These are phyloP conservation scores for Eumerus sabulonum DNA, from an alignment of 2,888 invertebrate genomes.

Conservation along the genomic window DNA sequence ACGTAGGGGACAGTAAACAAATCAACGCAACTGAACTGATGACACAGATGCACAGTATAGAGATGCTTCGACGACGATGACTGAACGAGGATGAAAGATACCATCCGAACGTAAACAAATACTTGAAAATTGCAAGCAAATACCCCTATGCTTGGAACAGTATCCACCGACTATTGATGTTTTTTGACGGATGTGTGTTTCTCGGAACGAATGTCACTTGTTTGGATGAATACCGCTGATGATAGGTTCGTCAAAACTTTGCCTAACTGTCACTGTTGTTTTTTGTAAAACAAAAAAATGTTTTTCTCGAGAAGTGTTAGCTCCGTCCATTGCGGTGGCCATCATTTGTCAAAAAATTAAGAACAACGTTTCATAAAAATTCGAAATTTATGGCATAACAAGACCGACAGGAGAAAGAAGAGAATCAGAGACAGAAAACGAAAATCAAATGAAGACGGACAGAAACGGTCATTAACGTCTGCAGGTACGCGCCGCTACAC, in stretches of 20 bases:
- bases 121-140: constrained; percentile 43
- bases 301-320: too few species aligned
- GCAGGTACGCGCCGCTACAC: constrained; percentile 5
- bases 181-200: too few species aligned
- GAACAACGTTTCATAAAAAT: constrained; percentile 42
- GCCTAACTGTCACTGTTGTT: constrained; percentile 20
- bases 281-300: constrained; percentile 34
- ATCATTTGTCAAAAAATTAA: constrained; percentile 61
- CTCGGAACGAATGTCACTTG: constrained; percentile 30
- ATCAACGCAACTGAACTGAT: constrained; percentile 25
- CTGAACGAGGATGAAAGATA: constrained; percentile 19
- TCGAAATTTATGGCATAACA: constrained; percentile 44
- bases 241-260: constrained; percentile 35
- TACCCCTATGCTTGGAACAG: constrained; percentile 27
- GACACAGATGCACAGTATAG: constrained; percentile 38
- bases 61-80: constrained; percentile 17
- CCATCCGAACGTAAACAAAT: constrained; percentile 61
- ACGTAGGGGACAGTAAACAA: constrained; percentile 63
- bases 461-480: constrained; percentile 35
- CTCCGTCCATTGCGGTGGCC: constrained; percentile 26
- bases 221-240: background rate
- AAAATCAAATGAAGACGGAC: too few species aligned
- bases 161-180: constrained; percentile 1
- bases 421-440: too few species aligned
- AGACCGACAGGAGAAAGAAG: too few species aligned